A percentile compares a stretch with the other conserved stretches of the same genome.
phyloP scores from a whole-genome alignment of 2,113 vertebrate species.

The Copsychus sechellarum region DNA sequence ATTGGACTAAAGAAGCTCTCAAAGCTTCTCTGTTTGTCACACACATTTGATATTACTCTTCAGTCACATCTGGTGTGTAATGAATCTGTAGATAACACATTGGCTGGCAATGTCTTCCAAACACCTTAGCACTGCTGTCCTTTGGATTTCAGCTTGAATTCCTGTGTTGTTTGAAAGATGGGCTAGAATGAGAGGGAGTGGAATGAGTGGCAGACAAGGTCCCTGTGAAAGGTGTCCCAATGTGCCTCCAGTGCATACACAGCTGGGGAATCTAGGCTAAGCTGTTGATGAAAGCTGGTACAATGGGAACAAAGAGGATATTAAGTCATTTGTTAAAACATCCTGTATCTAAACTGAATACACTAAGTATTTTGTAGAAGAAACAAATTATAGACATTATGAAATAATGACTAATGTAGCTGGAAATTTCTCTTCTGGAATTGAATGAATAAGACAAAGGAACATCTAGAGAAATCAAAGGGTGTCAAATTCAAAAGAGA shows the following conservation, averaged over 20 bases:
- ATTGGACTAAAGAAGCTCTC: not conserved
- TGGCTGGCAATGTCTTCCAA: not conserved
- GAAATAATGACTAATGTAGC: not conserved
- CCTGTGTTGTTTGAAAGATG: not conserved
- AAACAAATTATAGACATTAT: not conserved
- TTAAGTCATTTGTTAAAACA: not conserved
- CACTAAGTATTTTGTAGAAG: not conserved
- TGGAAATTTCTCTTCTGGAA: not conserved
- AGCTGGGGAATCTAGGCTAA: not conserved
- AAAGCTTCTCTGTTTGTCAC: not conserved
- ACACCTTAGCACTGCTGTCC: not conserved
- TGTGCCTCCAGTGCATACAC: not conserved
- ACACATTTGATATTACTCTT: not conserved
- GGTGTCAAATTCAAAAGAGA: not conserved
- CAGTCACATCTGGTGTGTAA: not conserved
- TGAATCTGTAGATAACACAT: fast-evolving
- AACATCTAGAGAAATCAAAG: not conserved
- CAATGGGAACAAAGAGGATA: not conserved
- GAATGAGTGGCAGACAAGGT: not conserved
- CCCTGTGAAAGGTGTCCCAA: not conserved
- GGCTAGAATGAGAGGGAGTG: not conserved
- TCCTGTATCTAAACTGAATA: not conserved
- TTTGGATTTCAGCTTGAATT: not conserved
- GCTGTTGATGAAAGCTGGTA: not conserved
- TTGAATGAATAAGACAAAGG: not conserved